Evolutionary conservation across 2,888 invertebrate genomes (phyloP), one percentile per base, ranked within the genome.

Genomic region (Arenicola marina): DNA sequence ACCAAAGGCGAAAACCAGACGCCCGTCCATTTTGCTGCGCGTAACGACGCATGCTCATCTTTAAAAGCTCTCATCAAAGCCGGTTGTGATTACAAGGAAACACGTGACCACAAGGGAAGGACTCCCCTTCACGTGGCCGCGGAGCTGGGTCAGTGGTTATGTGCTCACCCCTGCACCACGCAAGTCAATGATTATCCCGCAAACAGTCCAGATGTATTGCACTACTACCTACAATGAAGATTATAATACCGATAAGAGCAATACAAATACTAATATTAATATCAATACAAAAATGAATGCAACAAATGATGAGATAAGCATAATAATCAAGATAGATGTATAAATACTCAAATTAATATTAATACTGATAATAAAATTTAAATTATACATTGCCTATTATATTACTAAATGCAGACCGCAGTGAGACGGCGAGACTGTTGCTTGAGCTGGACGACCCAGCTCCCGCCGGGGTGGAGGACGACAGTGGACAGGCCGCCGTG

Each of bases 111-210:
- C 71, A 80, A 78, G 62, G 77, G 77, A 24, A 67, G 82, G 43
- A 81, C 81, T n/a, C 82, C 82, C 24, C 68, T 82, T 4, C 78
- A 78, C 67, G 73, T 81, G 4, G 82, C 82, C n/a, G 80, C 81
- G 28, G 78, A 82, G 59, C 71, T 81, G 33, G 81, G 82, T 82
- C 66, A 31, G 67, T 64, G 11, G 11, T 48, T n/a, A 21, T 33
- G n/a, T n/a, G n/a, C n/a, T n/a, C n/a, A n/a, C n/a, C n/a, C n/a
- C n/a, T n/a, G n/a, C n/a, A n/a, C n/a, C n/a, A n/a, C n/a, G n/a
- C n/a, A n/a, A n/a, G n/a, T n/a, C n/a, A n/a, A n/a, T n/a, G n/a
- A n/a, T n/a, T n/a, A n/a, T n/a, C n/a, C n/a, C n/a, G n/a, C n/a
- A n/a, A n/a, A n/a, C n/a, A n/a, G n/a, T n/a, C n/a, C n/a, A n/a